Percentiles rank a stretch among this genome's conserved stretches.
Evolutionary conservation across 2,888 invertebrate genomes (phyloP).

Genomic region (Agrochola lychnidis): DNA sequence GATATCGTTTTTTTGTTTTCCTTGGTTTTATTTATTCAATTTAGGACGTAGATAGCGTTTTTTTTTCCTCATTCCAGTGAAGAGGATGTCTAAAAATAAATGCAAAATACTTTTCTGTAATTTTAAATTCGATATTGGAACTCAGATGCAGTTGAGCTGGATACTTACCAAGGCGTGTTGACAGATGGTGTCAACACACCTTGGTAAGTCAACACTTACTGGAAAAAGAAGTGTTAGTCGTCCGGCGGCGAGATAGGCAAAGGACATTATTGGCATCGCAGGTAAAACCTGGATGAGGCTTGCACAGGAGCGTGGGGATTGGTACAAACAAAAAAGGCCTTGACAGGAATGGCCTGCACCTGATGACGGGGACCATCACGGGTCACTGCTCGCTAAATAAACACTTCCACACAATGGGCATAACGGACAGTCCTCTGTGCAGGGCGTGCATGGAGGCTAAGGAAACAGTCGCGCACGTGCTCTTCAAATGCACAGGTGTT

Average conservation of each 20-base stretch:
- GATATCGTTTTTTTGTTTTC: constrained; percentile 29
- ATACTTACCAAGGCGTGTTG: background rate
- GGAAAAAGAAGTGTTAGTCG: background rate
- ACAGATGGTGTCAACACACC: background rate
- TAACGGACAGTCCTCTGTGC: too few relatives aligned
- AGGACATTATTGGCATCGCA: background rate
- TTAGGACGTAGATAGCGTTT: background rate
- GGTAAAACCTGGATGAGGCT: background rate
- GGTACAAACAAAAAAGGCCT: too few relatives aligned
- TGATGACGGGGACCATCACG: too few relatives aligned
- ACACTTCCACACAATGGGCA: too few relatives aligned
- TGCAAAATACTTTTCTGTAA: background rate
- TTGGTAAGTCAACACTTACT: background rate
- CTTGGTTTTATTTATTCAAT: constrained; percentile 23
- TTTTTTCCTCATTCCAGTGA: background rate
- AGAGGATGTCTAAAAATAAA: background rate
- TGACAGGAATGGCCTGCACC: too few relatives aligned
- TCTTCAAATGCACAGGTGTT: too few relatives aligned
- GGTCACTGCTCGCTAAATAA: too few relatives aligned
- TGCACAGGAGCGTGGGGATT: too few relatives aligned
- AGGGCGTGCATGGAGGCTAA: too few relatives aligned
- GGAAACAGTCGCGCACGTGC: too few relatives aligned
- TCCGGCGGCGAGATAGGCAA: background rate
- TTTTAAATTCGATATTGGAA: background rate
- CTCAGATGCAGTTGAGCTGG: background rate